These are phyloP conservation scores for Pseudopodoces humilis DNA, from an alignment of 2,113 vertebrate genomes.

Conservation along the genomic window DNA sequence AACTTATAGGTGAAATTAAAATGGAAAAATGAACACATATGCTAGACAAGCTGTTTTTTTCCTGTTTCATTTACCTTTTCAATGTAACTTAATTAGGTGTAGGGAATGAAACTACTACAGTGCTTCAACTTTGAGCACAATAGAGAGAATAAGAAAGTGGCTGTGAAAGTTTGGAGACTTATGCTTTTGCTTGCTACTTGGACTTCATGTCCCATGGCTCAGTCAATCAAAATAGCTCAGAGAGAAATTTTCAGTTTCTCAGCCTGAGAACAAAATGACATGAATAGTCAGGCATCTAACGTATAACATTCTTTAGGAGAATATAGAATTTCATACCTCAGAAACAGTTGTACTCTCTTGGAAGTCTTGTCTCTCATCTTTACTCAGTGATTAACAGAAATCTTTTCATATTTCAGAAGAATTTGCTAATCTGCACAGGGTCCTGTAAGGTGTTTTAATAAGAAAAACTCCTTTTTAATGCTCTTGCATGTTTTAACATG, in stretches of 20 bases:
- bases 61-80: background rate
- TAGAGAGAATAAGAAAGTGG: background rate
- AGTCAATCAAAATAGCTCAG: background rate
- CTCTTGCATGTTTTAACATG: background rate
- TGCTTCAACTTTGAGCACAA: background rate
- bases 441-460: background rate
- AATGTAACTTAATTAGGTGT: background rate
- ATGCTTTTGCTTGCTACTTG: background rate
- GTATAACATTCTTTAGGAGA: background rate
- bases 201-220: background rate
- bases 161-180: background rate
- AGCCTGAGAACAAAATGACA: background rate
- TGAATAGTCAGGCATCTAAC: background rate
- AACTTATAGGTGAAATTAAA: constrained; percentile 9
- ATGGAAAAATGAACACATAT: background rate
- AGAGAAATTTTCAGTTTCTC: background rate
- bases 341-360: background rate
- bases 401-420: background rate
- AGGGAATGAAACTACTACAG: background rate
- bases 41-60: background rate
- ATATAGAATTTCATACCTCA: background rate
- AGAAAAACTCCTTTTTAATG: background rate
- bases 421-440: background rate
- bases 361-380: background rate
- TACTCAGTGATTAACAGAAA: background rate